These are phyloP conservation scores for Rhombomys opimus DNA, from an alignment of 2,113 vertebrate species.

Conservation along the genomic window DNA sequence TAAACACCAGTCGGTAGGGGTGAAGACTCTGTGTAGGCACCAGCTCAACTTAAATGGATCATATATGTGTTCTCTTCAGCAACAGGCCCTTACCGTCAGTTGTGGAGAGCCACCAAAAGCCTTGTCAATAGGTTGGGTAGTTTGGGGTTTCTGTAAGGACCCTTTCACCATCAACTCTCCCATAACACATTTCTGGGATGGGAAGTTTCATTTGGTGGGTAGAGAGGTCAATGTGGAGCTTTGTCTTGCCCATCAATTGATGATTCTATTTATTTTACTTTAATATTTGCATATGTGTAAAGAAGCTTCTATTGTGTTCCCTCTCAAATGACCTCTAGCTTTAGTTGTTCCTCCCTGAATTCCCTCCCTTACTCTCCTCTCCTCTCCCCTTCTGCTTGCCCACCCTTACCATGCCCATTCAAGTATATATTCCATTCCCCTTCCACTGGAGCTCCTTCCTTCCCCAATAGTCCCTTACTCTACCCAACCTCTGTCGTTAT, in stretches of 20 bases:
- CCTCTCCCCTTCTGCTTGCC: neutral
- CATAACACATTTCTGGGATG: neutral
- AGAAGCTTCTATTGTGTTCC: neutral
- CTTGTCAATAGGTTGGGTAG: neutral
- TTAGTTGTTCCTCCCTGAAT: neutral
- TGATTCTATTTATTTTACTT: neutral
- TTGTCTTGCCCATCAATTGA: neutral
- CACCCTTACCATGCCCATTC: neutral
- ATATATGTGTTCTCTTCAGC: neutral
- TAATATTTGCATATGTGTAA: neutral
- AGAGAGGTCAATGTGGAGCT: neutral
- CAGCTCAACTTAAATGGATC: neutral
- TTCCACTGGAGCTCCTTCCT: neutral
- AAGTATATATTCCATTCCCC: neutral
- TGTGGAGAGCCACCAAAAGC: neutral
- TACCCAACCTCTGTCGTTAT: neutral
- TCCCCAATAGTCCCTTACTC: neutral
- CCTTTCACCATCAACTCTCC: neutral
- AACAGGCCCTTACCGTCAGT: neutral
- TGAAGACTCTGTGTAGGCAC: neutral
- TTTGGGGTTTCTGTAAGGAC: neutral
- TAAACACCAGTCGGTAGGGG: neutral
- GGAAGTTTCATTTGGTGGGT: neutral
- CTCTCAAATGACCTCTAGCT: neutral
- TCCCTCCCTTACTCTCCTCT: neutral